Percentiles rank a stretch among this genome's conserved stretches.
These are phyloP conservation scores for Sepioteuthis lessoniana DNA, from an alignment of 2,888 invertebrate species.

Conservation along the genomic window DNA sequence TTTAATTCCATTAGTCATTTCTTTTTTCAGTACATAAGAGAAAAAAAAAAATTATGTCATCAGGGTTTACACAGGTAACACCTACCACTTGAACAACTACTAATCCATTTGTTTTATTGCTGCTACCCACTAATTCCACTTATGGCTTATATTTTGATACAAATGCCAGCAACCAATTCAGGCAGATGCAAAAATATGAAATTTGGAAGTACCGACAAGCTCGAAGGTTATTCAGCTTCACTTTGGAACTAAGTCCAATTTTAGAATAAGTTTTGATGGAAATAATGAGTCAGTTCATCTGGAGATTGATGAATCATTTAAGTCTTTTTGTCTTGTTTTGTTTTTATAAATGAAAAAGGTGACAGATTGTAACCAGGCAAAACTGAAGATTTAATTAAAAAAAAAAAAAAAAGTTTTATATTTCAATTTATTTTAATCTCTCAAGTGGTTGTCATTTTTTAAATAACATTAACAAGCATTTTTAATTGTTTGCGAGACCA, in stretches of 20 bases:
- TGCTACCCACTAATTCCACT: background rate
- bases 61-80: background rate
- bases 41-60: background rate
- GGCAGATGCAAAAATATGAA: background rate
- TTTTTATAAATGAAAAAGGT: no score
- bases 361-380: no score
- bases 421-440: background rate
- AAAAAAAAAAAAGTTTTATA: no score
- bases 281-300: background rate
- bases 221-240: background rate
- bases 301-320: background rate
- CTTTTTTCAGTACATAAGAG: background rate
- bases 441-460: background rate
- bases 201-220: background rate
- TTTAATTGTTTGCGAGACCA: background rate
- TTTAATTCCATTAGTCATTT: background rate
- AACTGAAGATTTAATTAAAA: no score
- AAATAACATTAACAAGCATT: background rate
- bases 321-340: no score
- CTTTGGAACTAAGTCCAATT: background rate
- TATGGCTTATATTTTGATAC: background rate
- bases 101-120: slow-evolving; percentile 12
- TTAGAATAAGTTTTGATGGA: background rate
- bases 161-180: background rate
- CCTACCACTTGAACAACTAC: background rate